Conservation (phyloP, 2,113 vertebrate species). For the Anoplopoma fimbria region DNA sequence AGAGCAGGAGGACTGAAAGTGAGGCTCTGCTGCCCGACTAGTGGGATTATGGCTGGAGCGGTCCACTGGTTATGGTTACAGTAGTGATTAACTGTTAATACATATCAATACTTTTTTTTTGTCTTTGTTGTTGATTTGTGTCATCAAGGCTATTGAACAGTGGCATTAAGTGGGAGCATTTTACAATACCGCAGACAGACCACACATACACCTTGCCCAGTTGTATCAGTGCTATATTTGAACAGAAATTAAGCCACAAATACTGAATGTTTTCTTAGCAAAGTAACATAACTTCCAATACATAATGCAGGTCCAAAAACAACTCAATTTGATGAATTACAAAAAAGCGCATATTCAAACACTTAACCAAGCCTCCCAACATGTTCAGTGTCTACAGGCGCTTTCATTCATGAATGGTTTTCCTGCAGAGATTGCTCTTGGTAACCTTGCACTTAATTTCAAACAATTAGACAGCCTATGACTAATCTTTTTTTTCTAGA, state of each 20-base stretch:
- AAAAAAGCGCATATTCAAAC: background rate
- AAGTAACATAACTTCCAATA: no score
- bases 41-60: no score
- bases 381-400: background rate
- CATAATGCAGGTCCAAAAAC: background rate
- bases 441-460: background rate
- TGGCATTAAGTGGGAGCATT: background rate
- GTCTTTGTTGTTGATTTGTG: no score
- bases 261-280: background rate
- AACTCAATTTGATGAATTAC: background rate
- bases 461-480: background rate
- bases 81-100: no score
- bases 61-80: no score
- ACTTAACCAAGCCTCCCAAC: background rate
- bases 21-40: conserved; percentile 1
- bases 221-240: background rate
- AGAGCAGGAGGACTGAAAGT: conserved; percentile 5
- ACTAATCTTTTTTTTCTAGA: background rate
- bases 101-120: no score
- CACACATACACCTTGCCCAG: no score
- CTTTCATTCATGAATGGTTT: background rate
- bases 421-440: background rate
- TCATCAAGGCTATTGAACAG: background rate
- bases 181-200: background rate
- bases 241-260: background rate